Conservation (phyloP, 2,888 invertebrate genomes). For the Diachrysia chrysitis region DNA sequence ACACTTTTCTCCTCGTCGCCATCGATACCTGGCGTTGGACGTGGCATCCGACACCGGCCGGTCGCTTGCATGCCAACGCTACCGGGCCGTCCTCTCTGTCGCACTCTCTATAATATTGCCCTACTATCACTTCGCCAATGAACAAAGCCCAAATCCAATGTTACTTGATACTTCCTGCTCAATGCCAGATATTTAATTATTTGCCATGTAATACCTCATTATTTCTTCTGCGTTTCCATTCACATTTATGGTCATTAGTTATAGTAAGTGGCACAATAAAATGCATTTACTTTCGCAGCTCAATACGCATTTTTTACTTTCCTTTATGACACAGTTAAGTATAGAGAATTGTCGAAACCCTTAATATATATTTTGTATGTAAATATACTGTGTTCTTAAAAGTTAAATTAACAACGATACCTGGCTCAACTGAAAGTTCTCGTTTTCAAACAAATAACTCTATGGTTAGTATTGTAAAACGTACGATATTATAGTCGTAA, state of each 20-base stretch:
- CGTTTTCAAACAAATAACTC: neutral
- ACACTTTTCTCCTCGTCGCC: constrained; percentile 68
- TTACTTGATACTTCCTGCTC: constrained; percentile 57
- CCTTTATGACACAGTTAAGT: neutral
- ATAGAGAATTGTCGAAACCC: neutral
- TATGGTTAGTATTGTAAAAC: neutral
- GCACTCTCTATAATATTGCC: constrained; percentile 74
- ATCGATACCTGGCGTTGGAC: constrained; percentile 52
- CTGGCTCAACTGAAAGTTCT: neutral
- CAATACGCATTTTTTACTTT: neutral
- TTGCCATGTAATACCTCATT: constrained; percentile 23
- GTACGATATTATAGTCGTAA: constrained; percentile 56
- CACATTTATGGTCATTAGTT: constrained; percentile 22
- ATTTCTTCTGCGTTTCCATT: constrained; percentile 31
- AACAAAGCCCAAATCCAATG: constrained; percentile 68
- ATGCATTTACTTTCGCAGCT: constrained; percentile 2
- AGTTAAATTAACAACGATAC: no score
- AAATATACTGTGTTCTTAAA: neutral
- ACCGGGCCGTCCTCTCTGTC: constrained; percentile 73
- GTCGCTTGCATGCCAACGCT: constrained; percentile 37
- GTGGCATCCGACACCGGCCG: constrained; percentile 57
- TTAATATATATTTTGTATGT: neutral
- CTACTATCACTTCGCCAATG: constrained; percentile 84
- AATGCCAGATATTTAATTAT: constrained; percentile 47
- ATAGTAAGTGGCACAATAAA: constrained; percentile 10